These are phyloP conservation scores for Erpetoichthys calabaricus DNA, from an alignment of 2,797 vertebrate genomes.

Conservation along the genomic window DNA sequence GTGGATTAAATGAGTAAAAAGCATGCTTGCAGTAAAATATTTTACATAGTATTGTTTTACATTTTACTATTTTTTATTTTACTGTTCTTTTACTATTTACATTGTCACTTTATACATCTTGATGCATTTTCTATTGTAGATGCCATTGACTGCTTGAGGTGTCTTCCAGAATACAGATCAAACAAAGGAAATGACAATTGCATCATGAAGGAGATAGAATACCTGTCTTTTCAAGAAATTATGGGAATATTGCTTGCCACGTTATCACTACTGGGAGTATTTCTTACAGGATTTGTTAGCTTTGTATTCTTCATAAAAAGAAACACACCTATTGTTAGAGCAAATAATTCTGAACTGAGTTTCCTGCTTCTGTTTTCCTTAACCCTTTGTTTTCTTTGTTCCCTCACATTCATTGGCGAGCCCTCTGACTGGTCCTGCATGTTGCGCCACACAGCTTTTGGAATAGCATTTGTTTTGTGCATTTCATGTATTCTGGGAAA, in stretches of 20 bases:
- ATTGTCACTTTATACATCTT: no score
- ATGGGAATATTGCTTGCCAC: conserved; percentile 46
- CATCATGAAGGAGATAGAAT: conserved; percentile 41
- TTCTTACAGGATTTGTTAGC: conserved; percentile 30
- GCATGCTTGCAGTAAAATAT: no score
- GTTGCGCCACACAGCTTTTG: conserved; percentile 43
- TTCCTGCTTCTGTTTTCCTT: conserved; percentile 50
- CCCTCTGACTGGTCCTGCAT: conserved; percentile 42
- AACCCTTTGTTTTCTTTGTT: conserved; percentile 50
- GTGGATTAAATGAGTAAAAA: no score
- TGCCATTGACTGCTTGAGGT: conserved; percentile 43
- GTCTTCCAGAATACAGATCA: conserved; percentile 44
- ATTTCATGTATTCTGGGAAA: conserved; percentile 54
- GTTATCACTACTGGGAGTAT: conserved; percentile 38
- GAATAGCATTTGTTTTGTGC: conserved; percentile 50
- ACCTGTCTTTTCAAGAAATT: conserved; percentile 41
- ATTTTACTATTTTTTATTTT: no score
- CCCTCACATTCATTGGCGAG: conserved; percentile 42
- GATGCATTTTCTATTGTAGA: conserved; percentile 22
- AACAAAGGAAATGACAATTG: conserved; percentile 39
- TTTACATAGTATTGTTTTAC: no score
- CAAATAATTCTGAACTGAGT: conserved; percentile 56
- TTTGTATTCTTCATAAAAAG: conserved; percentile 37
- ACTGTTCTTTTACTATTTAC: neutral
- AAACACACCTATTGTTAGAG: conserved; percentile 45